phyloP scores from a whole-genome alignment of 2,888 invertebrate species.

The Amphipyra tragopoginis region DNA sequence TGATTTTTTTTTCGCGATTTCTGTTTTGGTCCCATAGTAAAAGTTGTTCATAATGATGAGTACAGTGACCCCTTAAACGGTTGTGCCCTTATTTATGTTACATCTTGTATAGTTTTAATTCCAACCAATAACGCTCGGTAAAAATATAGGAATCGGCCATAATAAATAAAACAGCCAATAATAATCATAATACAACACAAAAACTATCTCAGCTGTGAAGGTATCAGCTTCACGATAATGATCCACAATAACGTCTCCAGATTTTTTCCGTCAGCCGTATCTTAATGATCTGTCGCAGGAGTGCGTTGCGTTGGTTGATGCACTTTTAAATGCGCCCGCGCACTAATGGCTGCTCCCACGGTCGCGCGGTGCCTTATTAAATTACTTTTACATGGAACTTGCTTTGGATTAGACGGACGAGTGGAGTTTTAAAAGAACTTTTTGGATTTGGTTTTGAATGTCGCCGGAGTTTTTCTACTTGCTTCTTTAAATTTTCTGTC shows the following conservation, averaged over 20 bases:
- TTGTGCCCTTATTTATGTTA: too few relatives aligned
- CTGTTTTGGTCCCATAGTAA: too few relatives aligned
- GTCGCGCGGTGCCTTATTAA: conserved; percentile 63
- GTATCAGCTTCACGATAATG: conserved; percentile 40
- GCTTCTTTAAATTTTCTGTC: neutral
- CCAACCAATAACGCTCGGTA: too few relatives aligned
- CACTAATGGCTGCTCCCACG: conserved; percentile 71
- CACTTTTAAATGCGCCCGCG: conserved; percentile 76
- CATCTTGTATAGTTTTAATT: too few relatives aligned
- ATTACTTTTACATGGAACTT: conserved; percentile 62
- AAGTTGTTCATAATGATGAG: too few relatives aligned
- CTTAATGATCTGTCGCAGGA: conserved; percentile 68
- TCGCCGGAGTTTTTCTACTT: too few relatives aligned
- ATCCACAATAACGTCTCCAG: conserved; percentile 57
- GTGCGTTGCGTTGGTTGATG: conserved; percentile 69
- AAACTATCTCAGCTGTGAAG: conserved; percentile 30
- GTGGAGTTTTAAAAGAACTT: conserved; percentile 39
- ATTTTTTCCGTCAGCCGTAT: conserved; percentile 61
- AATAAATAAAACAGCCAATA: conserved; percentile 16
- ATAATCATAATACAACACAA: conserved; percentile 29
- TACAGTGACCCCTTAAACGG: too few relatives aligned
- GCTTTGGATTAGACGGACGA: conserved; percentile 39
- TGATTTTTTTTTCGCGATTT: too few relatives aligned
- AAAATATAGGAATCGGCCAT: too few relatives aligned
- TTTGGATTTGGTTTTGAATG: conserved; percentile 10